These are phyloP conservation scores for Peromyscus eremicus DNA, from an alignment of 2,797 vertebrate genomes.

Conservation along the genomic window DNA sequence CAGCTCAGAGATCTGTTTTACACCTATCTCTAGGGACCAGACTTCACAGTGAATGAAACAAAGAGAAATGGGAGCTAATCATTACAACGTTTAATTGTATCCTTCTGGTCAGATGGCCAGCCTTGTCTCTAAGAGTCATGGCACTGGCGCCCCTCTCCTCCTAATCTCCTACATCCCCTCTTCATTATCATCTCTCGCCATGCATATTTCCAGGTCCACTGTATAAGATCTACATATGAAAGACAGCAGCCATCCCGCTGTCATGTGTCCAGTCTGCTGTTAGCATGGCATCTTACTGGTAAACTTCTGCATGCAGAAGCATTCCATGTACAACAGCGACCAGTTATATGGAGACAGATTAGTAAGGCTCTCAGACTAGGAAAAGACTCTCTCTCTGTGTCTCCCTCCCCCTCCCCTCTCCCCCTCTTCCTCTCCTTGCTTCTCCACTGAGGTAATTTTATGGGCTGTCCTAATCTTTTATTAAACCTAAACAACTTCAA, in stretches of 20 bases:
- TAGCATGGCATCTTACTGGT: neutral
- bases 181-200: neutral
- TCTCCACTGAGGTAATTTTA: neutral
- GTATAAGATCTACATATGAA: neutral
- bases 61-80: neutral
- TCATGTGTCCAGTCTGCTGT: neutral
- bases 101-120: neutral
- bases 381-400: neutral
- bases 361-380: neutral
- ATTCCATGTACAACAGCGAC: neutral
- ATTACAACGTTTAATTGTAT: neutral
- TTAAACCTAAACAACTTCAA: neutral
- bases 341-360: neutral
- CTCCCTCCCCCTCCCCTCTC: accelerated
- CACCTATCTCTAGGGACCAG: neutral
- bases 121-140: neutral
- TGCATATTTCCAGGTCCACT: neutral
- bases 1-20: too few species aligned
- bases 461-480: neutral
- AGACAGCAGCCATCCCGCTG: neutral
- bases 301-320: neutral
- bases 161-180: neutral
- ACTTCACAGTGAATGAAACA: neutral
- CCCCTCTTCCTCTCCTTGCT: neutral
- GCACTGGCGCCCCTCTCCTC: neutral